A percentile compares a stretch with the other conserved stretches of the same genome.
phyloP scores from a whole-genome alignment of 2,797 vertebrate genomes.

The Acrossocheilus fasciatus region DNA sequence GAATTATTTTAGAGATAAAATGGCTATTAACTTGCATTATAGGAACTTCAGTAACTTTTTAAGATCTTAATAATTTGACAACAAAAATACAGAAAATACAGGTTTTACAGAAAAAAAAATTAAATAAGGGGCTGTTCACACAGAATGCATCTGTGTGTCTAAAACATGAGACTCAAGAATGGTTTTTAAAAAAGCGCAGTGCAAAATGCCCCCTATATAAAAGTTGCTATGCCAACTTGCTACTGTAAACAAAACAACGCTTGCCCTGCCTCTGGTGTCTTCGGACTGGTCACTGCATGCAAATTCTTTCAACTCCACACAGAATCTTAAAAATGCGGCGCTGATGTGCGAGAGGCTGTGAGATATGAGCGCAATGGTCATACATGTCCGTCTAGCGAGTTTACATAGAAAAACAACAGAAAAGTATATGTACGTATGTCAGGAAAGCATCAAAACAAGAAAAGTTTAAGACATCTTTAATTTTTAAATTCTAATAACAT shows the following conservation, averaged over 20 bases:
- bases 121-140: no score
- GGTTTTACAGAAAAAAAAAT: not conserved
- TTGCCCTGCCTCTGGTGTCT: not conserved
- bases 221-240: not conserved
- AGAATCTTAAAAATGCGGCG: not conserved
- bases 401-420: no score
- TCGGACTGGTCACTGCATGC: not conserved
- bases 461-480: no score
- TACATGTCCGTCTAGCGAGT: no score
- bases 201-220: not conserved
- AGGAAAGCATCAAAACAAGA: no score
- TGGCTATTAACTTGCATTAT: not conserved
- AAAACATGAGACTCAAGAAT: no score
- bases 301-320: not conserved
- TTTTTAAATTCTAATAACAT: no score
- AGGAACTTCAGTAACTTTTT: not conserved
- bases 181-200: not conserved
- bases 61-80: not conserved
- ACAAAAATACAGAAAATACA: not conserved
- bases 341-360: not conserved
- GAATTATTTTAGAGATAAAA: not conserved
- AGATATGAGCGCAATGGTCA: not conserved
- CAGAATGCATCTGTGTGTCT: no score
- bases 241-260: not conserved
- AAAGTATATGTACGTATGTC: no score